phyloP scores from a whole-genome alignment of 2,797 vertebrate genomes.

The Micromesistius poutassou region DNA sequence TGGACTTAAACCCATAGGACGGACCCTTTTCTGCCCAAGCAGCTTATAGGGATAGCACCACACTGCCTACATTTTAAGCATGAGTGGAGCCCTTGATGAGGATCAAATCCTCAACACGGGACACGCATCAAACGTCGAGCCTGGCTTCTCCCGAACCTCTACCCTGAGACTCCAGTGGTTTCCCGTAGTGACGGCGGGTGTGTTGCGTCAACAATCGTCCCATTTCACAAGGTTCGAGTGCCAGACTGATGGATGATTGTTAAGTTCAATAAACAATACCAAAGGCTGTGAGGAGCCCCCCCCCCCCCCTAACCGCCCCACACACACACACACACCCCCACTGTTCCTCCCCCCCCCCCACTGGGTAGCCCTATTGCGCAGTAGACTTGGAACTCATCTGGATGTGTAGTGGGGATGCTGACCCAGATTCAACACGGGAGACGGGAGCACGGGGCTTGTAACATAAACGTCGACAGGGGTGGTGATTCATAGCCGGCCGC shows the following conservation, averaged over 20 bases:
- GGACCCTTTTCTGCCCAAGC: constrained; percentile 2
- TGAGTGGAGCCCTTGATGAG: background rate
- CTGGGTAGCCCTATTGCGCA: constrained; percentile 25
- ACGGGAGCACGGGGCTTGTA: constrained; percentile 5
- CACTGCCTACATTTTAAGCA: background rate
- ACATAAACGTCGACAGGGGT: constrained; percentile 25
- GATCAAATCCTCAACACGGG: background rate
- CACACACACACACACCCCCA: background rate
- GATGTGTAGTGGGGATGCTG: constrained; percentile 23
- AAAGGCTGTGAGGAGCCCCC: constrained; percentile 31
- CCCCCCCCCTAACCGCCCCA: background rate
- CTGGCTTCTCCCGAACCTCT: background rate
- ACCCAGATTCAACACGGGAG: constrained; percentile 31
- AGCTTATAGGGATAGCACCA: background rate
- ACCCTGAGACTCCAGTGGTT: background rate
- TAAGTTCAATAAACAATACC: constrained; percentile 23
- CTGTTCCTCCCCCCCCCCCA: background rate
- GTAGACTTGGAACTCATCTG: constrained; percentile 27
- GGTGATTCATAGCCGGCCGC: constrained; percentile 29
- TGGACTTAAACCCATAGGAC: background rate
- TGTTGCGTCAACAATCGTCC: background rate
- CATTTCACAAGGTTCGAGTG: constrained; percentile 5
- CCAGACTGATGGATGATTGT: constrained; percentile 24
- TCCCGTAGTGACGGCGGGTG: background rate
- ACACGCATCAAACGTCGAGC: background rate